These are phyloP conservation scores for Clavelina lepadiformis DNA, from an alignment of 23 tunicate genomes.

Conservation along the genomic window DNA sequence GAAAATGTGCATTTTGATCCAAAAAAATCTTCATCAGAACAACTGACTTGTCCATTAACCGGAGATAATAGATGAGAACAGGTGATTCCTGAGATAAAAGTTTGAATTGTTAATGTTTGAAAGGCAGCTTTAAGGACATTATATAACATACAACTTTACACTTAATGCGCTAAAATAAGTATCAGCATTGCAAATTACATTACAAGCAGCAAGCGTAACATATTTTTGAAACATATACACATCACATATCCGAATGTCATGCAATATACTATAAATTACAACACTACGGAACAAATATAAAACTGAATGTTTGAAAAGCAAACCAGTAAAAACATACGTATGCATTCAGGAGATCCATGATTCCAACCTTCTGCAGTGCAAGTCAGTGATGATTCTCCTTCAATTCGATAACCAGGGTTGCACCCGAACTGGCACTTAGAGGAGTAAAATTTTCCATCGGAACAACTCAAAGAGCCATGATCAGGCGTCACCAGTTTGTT, in stretches of 20 bases:
- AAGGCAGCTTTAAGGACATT: too few species aligned
- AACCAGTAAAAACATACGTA: constrained; percentile 51
- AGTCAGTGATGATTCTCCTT: constrained; percentile 29
- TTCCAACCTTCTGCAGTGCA: constrained; percentile 83
- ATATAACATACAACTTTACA: too few species aligned
- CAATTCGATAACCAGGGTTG: constrained; percentile 30
- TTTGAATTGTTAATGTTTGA: too few species aligned
- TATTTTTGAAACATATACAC: too few species aligned
- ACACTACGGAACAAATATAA: too few species aligned
- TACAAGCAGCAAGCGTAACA: too few species aligned
- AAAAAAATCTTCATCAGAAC: constrained; percentile 43
- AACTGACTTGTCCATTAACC: constrained; percentile 40
- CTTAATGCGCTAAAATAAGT: too few species aligned
- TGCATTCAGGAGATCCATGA: constrained; percentile 69
- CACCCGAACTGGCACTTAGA: constrained; percentile 58
- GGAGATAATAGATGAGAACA: constrained; percentile 37
- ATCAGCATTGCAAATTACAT: too few species aligned
- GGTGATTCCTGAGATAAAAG: constrained; percentile 28
- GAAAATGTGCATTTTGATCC: constrained; percentile 61
- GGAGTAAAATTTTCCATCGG: constrained; percentile 48
- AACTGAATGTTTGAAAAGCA: background rate
- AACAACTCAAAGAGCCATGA: constrained; percentile 48
- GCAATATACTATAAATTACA: too few species aligned
- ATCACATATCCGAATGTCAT: too few species aligned
- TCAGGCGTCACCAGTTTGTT: constrained; percentile 28